Percentiles rank a stretch among this genome's conserved stretches.
Conservation (phyloP, 2,113 vertebrate genomes). For the Tachuris rubrigastra region DNA sequence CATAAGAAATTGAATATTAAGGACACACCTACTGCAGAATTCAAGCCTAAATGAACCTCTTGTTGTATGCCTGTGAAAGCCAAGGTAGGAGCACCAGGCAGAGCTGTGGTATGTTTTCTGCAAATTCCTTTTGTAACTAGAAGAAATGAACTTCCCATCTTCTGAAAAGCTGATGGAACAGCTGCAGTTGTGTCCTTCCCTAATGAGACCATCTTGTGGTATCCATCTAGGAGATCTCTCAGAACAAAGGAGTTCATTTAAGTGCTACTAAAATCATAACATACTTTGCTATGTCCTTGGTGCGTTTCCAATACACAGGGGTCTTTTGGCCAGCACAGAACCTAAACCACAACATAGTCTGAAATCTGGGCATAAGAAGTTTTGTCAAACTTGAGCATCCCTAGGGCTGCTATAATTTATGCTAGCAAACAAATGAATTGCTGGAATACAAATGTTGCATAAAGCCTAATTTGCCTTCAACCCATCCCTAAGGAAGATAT, state of each 20-base stretch:
- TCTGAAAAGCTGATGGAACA: neutral
- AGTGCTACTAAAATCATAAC: neutral
- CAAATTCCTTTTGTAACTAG: neutral
- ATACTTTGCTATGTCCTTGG: neutral
- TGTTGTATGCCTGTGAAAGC: neutral
- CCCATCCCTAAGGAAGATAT: neutral
- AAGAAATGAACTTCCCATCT: neutral
- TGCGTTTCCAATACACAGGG: neutral
- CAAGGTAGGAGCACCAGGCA: neutral
- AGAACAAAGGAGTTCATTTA: neutral
- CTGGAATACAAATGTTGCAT: neutral
- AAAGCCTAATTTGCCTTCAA: neutral
- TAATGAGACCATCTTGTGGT: neutral
- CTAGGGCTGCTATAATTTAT: neutral
- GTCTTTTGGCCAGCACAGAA: neutral
- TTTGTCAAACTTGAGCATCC: neutral
- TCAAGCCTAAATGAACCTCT: constrained; percentile 2
- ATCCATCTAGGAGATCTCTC: neutral
- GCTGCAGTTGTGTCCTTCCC: neutral
- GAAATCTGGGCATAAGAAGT: neutral
- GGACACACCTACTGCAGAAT: constrained; percentile 54
- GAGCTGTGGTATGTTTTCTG: neutral
- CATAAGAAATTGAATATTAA: constrained; percentile 57
- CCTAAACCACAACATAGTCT: neutral
- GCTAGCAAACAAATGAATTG: neutral